phyloP scores from a whole-genome alignment of 2,888 invertebrate species.

The Xylocampa areola region DNA sequence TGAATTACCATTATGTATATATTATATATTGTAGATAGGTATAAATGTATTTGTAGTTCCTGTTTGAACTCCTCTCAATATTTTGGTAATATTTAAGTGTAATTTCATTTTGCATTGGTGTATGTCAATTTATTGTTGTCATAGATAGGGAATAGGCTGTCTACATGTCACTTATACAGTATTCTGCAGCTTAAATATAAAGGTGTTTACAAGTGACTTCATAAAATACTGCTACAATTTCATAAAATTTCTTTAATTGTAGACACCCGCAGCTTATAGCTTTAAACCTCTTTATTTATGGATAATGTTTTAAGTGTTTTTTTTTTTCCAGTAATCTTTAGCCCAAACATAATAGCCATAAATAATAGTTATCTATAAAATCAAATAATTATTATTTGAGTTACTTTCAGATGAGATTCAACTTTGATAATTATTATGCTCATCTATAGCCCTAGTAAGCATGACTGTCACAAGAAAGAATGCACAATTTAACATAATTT shows the following conservation, averaged over 20 bases:
- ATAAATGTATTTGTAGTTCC: constrained; percentile 41
- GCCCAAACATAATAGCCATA: no score
- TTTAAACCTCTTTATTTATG: no score
- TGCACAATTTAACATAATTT: constrained; percentile 31
- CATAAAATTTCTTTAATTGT: no score
- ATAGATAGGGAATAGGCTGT: constrained; percentile 14
- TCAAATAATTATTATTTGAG: no score
- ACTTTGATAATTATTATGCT: neutral
- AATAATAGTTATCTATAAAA: no score
- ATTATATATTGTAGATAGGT: constrained; percentile 34
- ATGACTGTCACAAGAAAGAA: neutral
- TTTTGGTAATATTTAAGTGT: constrained; percentile 3
- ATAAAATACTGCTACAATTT: no score
- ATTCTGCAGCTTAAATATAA: no score
- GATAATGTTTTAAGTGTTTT: constrained; percentile 14
- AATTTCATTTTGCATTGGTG: neutral
- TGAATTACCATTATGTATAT: constrained; percentile 16
- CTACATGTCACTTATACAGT: neutral
- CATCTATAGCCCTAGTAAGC: constrained; percentile 1
- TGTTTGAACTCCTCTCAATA: constrained; percentile 9
- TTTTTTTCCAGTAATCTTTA: no score
- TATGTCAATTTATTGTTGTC: constrained; percentile 44
- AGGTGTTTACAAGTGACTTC: no score
- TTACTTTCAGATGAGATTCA: no score
- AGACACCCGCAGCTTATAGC: no score